Evolutionary conservation across 1,140 invertebrate genomes (phyloP), one percentile per base, ranked within the genome.

Genomic region (Centruroides vittatus): DNA sequence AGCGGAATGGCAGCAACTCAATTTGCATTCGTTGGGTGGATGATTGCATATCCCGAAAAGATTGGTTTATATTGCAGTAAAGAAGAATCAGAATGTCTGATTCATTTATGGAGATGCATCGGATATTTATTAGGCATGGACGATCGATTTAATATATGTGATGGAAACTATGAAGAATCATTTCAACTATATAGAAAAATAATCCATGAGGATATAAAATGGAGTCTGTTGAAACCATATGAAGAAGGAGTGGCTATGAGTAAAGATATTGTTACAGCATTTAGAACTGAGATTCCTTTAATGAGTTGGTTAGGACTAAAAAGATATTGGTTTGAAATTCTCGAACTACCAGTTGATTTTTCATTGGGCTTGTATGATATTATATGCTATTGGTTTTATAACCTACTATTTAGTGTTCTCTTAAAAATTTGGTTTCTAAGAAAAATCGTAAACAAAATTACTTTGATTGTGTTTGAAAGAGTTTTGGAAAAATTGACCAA

Each of bases 91-190:
- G 82, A 86, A 54, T 83, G 82, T 8, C 83, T 88, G 56, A 72
- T 86, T 5, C 88, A 93, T 70, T 82, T 91, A 64, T 93, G 89
- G 89, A 78, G 82, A 53, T 82, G 87, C 1, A 81, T 93, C 41
- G 88, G 88, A 2, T 80, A 84, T 68, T 72, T 87, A 66, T 78
- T 93, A 52, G 91, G 91, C 4, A 82, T 92, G 12, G 80, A 88
- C 64, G 88, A 93, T 67, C 81, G 79, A 80, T 80, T 74, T 63
- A 84, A 83, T 66, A 75, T 82, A 35, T 82, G 80, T 64, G 66
- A 69, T 0, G 78, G 76, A 0, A 72, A 67, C 47, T 67, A 78
- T 47, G 66, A 73, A n/a, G 74, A 78, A 36, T 70, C 78, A 3
- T 11, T 57, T 6, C 9, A 8, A 6, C 36, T 58, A 5, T 63